Conservation (phyloP, 2,113 vertebrate species). For the Hoplias malabaricus region DNA sequence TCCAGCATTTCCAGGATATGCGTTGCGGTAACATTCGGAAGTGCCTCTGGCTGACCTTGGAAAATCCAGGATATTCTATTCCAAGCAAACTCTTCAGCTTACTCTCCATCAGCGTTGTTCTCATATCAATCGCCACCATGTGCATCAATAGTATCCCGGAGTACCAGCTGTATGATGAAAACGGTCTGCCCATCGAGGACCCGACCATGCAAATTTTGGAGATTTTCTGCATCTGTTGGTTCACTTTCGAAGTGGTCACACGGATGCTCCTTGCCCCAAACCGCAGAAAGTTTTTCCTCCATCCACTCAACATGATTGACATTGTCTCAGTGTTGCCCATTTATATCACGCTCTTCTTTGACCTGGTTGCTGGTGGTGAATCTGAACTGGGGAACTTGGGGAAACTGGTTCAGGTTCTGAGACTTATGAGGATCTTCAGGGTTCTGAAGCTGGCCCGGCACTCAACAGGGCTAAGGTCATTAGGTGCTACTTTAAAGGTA, state of each 20-base stretch:
- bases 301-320: constrained; percentile 94
- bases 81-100: constrained; percentile 96
- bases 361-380: constrained; percentile 75
- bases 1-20: constrained; percentile 82
- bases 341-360: constrained; percentile 88
- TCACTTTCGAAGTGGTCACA: constrained; percentile 92
- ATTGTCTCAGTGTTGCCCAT: constrained; percentile 90
- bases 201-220: constrained; percentile 82
- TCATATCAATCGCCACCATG: constrained; percentile 90
- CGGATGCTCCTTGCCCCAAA: constrained; percentile 90
- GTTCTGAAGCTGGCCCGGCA: constrained; percentile 95
- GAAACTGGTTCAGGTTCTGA: constrained; percentile 91
- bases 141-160: constrained; percentile 96
- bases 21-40: constrained; percentile 83
- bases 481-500: constrained; percentile 95
- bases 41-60: constrained; percentile 94
- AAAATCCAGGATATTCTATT: constrained; percentile 96
- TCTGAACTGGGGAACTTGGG: constrained; percentile 84
- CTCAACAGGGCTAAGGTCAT: constrained; percentile 90
- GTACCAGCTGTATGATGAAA: constrained; percentile 84
- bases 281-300: constrained; percentile 88
- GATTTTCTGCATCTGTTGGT: constrained; percentile 96
- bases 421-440: constrained; percentile 95
- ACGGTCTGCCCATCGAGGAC: constrained; percentile 76
- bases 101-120: constrained; percentile 89